Evolutionary conservation across 1,140 invertebrate genomes (phyloP).

Genomic region (Diploscapter pachys): DNA sequence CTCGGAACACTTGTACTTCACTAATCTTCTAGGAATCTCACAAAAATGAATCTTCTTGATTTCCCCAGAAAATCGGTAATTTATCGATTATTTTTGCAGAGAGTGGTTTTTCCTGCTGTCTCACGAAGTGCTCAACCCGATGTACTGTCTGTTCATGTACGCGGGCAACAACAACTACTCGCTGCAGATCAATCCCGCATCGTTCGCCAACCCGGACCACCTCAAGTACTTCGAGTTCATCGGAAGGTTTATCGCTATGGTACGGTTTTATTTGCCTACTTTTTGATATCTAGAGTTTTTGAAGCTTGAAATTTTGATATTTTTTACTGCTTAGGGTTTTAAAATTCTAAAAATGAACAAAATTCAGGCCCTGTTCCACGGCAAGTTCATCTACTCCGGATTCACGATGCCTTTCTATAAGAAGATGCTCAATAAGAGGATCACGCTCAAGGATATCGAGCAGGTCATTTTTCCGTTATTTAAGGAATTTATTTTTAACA

Average conservation of each 20-base stretch:
- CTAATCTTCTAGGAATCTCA: no score
- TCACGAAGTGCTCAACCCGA: constrained; percentile 97
- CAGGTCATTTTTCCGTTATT: no score
- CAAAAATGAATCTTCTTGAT: no score
- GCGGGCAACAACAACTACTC: constrained; percentile 99
- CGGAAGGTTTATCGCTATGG: constrained; percentile 97
- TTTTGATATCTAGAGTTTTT: neutral
- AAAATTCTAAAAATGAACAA: no score
- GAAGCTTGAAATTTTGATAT: no score
- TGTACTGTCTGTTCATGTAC: constrained; percentile 99
- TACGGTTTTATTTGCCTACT: constrained; percentile 55
- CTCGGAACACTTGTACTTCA: no score
- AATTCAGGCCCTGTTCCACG: constrained; percentile 87
- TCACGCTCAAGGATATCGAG: constrained; percentile 96
- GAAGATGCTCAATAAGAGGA: constrained; percentile 95
- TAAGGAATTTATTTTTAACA: no score
- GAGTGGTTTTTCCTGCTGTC: constrained; percentile 99
- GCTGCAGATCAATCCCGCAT: constrained; percentile 97
- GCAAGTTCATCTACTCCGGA: constrained; percentile 96
- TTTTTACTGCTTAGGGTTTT: no score
- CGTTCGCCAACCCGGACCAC: constrained; percentile 98
- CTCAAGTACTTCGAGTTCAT: constrained; percentile 98
- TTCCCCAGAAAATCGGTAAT: no score
- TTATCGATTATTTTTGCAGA: no score
- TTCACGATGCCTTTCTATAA: constrained; percentile 99